Evolutionary conservation across 2,113 vertebrate species (phyloP), one percentile per base, ranked within the genome.

Genomic region (Peromyscus californicus): DNA sequence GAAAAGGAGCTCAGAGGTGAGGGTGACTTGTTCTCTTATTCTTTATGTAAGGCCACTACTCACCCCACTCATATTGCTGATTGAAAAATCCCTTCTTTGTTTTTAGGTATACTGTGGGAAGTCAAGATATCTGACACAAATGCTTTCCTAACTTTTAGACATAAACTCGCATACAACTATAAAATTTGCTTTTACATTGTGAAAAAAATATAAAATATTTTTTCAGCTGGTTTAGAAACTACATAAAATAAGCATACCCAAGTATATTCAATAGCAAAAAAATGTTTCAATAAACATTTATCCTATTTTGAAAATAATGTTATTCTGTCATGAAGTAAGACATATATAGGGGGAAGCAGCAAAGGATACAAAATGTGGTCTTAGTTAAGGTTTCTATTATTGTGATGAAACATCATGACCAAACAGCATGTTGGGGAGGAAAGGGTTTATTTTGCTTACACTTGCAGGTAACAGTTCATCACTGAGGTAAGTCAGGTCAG

Each of bases 41-140:
- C 19, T 80, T 95, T 45, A n/a, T 59, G n/a, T n/a, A 72, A 94
- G 10, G 59, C 36, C 59, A 5, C 36, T 67, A 29, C 31, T 70
- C 31, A 1, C 11, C 63, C 79, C 42, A 26, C 3, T 51, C 31
- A 12, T 12, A 8, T 16, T 69, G 26, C 19, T n/a, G 45, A 29
- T 59, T 92, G n/a, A 83, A 29, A 87, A 97, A 70, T 22, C 31
- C 36, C 42, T 65, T 72, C 67, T 83, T 65, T 86, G 21, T 31
- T 91, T 95, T 67, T 21, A 86, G 72, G 42, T 59, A 72, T 7
- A 63, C 79, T 89, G 82, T 51, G 26, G 65, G 29, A 96, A 89
- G 61, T 13, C 54, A 65, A 86, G 59, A 29, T 63, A 91, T 19
- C 90, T 91, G n/a, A 42, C n/a, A 31, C 33, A 63, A 95, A 79